Evolutionary conservation across 2,888 invertebrate genomes (phyloP), one percentile per base, ranked within the genome.

Genomic region (Rhaphigaster nebulosa): DNA sequence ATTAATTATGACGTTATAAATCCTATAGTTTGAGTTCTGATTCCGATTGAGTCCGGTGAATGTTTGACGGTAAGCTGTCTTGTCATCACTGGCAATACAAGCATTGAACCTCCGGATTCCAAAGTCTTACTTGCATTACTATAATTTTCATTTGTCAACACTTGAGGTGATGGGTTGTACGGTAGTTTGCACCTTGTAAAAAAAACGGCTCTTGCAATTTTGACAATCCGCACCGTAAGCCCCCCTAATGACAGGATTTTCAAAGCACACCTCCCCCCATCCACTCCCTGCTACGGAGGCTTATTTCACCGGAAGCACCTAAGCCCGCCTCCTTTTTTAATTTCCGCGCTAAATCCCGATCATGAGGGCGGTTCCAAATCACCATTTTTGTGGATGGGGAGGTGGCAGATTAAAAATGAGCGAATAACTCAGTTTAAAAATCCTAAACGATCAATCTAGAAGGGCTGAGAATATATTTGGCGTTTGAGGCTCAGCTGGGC

Each of bases 361-460:
- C 45, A 84, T 45, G 45, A 41, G 45, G 84, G 45, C 45, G 84
- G 84, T 84, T 84, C 45, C 45, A 84, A 45, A 45, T 84, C 84
- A 50, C 84, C 45, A 50, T 84, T 84, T 84, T 84, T 84, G n/a
- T 45, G 84, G 45, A 84, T n/a, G 45, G 84, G 84, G 84, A 12
- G 84, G 15, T 26, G 84, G 45, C 84, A n/a, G 84, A 84, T 84
- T 84, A 84, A 50, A 84, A 84, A 50, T 84, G 45, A n/a, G 84
- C 8, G 84, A 84, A 84, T 84, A 84, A 84, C 45, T 84, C 45
- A 84, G 84, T 84, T 84, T 84, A 84, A 84, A 84, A 84, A 84
- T 84, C 84, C 45, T 84, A 12, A n/a, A 18, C 41, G 45, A 84
- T 84, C 84, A 41, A 84, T 84, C 84, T 45, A 13, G 84, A 41